phyloP scores from a whole-genome alignment of 2,888 invertebrate genomes.

The Pseudoips prasinana region DNA sequence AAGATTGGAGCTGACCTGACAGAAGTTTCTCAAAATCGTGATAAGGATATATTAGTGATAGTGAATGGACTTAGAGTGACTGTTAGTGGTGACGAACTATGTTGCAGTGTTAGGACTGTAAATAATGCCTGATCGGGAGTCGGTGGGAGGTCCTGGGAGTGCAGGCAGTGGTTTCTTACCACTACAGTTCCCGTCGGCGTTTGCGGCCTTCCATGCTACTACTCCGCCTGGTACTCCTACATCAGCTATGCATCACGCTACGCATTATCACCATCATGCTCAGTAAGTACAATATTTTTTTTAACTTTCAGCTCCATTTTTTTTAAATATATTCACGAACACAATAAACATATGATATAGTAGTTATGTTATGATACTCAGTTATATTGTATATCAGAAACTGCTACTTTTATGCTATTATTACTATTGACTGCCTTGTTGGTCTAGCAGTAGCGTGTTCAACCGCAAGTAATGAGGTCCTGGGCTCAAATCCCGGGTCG shows the following conservation, averaged over 20 bases:
- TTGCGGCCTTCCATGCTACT: constrained; percentile 84
- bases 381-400: no score
- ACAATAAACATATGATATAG: no score
- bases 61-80: constrained; percentile 34
- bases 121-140: constrained; percentile 81
- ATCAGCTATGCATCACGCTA: constrained; percentile 82
- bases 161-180: constrained; percentile 82
- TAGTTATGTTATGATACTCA: no score
- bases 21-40: constrained; percentile 18
- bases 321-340: no score
- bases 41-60: constrained; percentile 21
- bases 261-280: constrained; percentile 77
- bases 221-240: constrained; percentile 81
- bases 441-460: no score
- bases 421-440: no score
- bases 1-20: constrained; percentile 71
- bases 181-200: constrained; percentile 81
- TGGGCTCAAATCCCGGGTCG: no score
- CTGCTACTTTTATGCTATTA: no score
- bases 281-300: constrained; percentile 64
- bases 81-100: constrained; percentile 44
- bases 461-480: no score
- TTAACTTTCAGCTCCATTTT: no score
- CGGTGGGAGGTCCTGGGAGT: constrained; percentile 79
- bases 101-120: constrained; percentile 55